A percentile compares a stretch with the other conserved stretches of the same genome.
phyloP scores from a whole-genome alignment of 2,888 invertebrate genomes.

The Cremastinae sp. region DNA sequence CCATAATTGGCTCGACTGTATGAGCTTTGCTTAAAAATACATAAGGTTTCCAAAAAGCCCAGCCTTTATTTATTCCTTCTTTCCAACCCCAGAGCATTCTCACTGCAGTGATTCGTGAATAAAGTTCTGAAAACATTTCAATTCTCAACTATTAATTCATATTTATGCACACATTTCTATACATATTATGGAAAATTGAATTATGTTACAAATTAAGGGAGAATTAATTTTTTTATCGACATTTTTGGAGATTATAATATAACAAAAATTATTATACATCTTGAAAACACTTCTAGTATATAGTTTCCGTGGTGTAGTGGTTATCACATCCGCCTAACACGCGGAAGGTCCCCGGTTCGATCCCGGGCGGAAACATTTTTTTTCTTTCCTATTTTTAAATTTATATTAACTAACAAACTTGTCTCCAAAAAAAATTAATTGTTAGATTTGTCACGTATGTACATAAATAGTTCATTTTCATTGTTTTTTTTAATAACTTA shows the following conservation, averaged over 20 bases:
- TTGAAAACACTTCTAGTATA: not conserved
- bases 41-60: slow-evolving; percentile 81
- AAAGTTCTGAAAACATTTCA: slow-evolving; percentile 78
- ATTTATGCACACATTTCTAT: not conserved
- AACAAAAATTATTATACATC: not conserved
- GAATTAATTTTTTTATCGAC: not conserved
- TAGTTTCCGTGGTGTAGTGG: slow-evolving; percentile 94
- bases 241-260: not conserved
- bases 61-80: slow-evolving; percentile 81
- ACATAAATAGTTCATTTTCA: too few species aligned
- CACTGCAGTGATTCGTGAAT: slow-evolving; percentile 81
- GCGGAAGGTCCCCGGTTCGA: slow-evolving; percentile 95
- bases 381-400: slow-evolving; percentile 27
- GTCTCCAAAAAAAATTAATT: too few species aligned
- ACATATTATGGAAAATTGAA: not conserved
- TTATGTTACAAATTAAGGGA: not conserved
- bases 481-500: too few species aligned
- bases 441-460: too few species aligned
- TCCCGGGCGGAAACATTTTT: slow-evolving; percentile 90
- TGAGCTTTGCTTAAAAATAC: slow-evolving; percentile 81
- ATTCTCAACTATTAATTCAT: not conserved
- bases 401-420: not conserved
- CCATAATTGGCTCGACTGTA: slow-evolving; percentile 82
- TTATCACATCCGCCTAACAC: slow-evolving; percentile 96
- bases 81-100: slow-evolving; percentile 81